phyloP scores from a whole-genome alignment of 2,888 invertebrate species.

The Euclidia mi region DNA sequence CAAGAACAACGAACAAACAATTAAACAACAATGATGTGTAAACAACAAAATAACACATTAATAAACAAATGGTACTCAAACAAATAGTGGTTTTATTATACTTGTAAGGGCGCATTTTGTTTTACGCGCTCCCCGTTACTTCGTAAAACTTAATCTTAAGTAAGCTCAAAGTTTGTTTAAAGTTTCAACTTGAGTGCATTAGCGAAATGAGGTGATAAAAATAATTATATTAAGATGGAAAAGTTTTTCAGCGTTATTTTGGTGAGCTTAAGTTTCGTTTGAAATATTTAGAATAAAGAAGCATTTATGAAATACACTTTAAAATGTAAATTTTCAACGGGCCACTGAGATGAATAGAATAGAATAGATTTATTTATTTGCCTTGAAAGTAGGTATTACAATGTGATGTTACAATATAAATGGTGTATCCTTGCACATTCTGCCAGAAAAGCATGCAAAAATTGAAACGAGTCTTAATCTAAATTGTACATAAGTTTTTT shows the following conservation, averaged over 20 bases:
- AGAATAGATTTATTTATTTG: too few relatives aligned
- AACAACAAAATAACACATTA: conserved; percentile 36
- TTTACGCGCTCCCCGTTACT: conserved; percentile 26
- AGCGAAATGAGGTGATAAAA: conserved; percentile 43
- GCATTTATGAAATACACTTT: too few relatives aligned
- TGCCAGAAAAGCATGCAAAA: too few relatives aligned
- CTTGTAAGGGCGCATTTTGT: conserved; percentile 32
- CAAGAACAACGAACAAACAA: conserved; percentile 18
- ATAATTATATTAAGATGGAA: conserved; percentile 36
- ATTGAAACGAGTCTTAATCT: too few relatives aligned
- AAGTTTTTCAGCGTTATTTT: conserved; percentile 2
- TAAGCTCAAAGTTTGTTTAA: conserved; percentile 36
- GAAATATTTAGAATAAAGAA: neutral
- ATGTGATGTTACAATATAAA: too few relatives aligned
- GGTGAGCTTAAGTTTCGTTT: neutral
- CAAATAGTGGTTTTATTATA: conserved; percentile 45
- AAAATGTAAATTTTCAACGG: too few relatives aligned
- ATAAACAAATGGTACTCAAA: conserved; percentile 24
- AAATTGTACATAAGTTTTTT: too few relatives aligned
- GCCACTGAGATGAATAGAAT: too few relatives aligned
- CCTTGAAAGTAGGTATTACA: too few relatives aligned
- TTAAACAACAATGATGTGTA: conserved; percentile 12
- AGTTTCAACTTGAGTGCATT: conserved; percentile 22
- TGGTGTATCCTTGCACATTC: too few relatives aligned
- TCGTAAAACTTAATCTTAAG: conserved; percentile 38